Evolutionary conservation across 2,113 vertebrate genomes (phyloP).

Genomic region (Chaetodon auriga): DNA sequence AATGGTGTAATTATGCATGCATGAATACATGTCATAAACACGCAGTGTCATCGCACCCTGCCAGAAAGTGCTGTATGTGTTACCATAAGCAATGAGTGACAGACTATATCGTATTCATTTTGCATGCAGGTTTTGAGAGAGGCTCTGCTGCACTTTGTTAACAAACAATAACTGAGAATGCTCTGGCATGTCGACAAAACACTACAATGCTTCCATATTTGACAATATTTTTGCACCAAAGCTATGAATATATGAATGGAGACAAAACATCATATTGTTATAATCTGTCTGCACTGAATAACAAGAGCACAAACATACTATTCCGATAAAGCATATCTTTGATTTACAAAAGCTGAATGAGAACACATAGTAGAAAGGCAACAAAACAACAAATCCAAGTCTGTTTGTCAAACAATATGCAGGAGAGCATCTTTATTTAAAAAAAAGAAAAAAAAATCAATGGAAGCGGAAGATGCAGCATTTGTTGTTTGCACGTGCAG

Average conservation of each 20-base stretch:
- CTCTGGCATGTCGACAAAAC: slow-evolving; percentile 29
- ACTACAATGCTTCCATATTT: slow-evolving; percentile 11
- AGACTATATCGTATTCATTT: slow-evolving; percentile 53
- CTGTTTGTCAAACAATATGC: slow-evolving; percentile 22
- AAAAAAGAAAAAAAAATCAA: slow-evolving; percentile 15
- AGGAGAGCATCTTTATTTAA: slow-evolving; percentile 35
- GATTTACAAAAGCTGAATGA: slow-evolving; percentile 31
- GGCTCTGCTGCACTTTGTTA: slow-evolving; percentile 19
- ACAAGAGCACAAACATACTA: slow-evolving; percentile 18
- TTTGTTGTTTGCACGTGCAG: slow-evolving; percentile 47
- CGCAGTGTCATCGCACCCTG: slow-evolving; percentile 32
- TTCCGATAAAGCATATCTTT: slow-evolving; percentile 43
- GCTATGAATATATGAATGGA: slow-evolving; percentile 23
- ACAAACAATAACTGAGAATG: slow-evolving; percentile 27
- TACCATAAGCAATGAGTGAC: slow-evolving; percentile 52
- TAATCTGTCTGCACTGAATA: slow-evolving; percentile 37
- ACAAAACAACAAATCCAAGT: slow-evolving; percentile 3
- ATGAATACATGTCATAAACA: slow-evolving; percentile 64
- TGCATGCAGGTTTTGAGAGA: slow-evolving; percentile 36
- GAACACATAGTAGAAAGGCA: not conserved
- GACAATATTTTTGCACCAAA: slow-evolving; percentile 25
- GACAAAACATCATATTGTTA: slow-evolving; percentile 20
- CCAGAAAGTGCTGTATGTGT: slow-evolving; percentile 32
- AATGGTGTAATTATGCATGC: slow-evolving; percentile 69
- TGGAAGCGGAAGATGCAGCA: slow-evolving; percentile 9